These are phyloP conservation scores for Cyprinella venusta DNA, from an alignment of 2,797 vertebrate genomes.

Conservation along the genomic window DNA sequence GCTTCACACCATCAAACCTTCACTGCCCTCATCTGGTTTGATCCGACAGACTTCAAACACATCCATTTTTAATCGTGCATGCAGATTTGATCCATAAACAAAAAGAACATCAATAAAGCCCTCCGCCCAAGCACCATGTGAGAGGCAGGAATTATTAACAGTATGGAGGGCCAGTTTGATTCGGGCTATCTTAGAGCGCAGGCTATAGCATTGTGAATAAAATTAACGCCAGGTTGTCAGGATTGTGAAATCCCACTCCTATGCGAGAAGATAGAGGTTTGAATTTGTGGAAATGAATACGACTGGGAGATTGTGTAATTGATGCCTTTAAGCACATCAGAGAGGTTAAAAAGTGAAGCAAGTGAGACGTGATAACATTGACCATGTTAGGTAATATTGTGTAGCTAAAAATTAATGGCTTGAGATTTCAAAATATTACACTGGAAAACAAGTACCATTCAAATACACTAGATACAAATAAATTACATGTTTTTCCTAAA, in stretches of 20 bases:
- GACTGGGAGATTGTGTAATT: neutral
- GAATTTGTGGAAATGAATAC: conserved; percentile 24
- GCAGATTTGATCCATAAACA: conserved; percentile 47
- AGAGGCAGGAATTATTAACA: conserved; percentile 7
- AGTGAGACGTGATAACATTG: neutral
- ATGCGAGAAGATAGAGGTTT: neutral
- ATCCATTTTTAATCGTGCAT: conserved; percentile 35
- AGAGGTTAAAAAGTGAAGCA: conserved; percentile 19
- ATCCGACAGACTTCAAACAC: conserved; percentile 40
- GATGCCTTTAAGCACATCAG: neutral
- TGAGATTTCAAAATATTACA: neutral
- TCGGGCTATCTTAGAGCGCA: conserved; percentile 12
- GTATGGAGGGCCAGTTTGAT: conserved; percentile 13
- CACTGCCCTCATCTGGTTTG: conserved; percentile 28
- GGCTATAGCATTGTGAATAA: conserved; percentile 48
- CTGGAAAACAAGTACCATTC: neutral
- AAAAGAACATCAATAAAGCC: conserved; percentile 47
- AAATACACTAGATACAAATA: neutral
- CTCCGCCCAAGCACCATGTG: neutral
- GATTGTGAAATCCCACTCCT: conserved; percentile 30
- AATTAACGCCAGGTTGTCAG: conserved; percentile 45
- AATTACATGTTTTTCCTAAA: neutral
- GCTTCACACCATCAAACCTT: conserved; percentile 15
- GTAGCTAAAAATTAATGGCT: neutral
- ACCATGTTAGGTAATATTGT: neutral